Percentiles rank a stretch among this genome's conserved stretches.
These are phyloP conservation scores for Ptilorrhoa leucosticta DNA, from an alignment of 2,113 vertebrate species.

Conservation along the genomic window DNA sequence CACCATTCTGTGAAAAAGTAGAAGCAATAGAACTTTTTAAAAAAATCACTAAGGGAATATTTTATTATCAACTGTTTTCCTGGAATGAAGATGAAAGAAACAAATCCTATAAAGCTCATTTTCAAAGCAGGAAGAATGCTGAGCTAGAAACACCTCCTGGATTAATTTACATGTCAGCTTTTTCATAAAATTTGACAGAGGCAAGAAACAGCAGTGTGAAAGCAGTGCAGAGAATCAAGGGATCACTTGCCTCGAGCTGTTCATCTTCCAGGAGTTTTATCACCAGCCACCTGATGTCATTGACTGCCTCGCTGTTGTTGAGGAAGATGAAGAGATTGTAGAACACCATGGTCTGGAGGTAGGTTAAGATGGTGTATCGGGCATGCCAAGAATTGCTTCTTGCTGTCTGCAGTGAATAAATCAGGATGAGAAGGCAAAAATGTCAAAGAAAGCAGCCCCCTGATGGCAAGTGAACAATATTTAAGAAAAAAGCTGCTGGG, in stretches of 20 bases:
- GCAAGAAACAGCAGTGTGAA: background rate
- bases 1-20: background rate
- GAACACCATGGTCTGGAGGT: constrained; percentile 98
- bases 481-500: background rate
- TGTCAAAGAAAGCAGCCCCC: background rate
- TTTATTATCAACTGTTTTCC: background rate
- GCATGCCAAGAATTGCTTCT: constrained; percentile 96
- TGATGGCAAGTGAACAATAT: background rate
- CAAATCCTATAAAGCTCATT: background rate
- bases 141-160: background rate
- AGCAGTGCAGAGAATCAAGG: background rate
- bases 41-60: background rate
- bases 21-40: background rate
- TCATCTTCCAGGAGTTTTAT: constrained; percentile 90
- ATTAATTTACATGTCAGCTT: background rate
- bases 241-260: constrained; percentile 87
- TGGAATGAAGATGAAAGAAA: background rate
- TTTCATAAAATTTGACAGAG: background rate
- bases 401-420: constrained; percentile 79
- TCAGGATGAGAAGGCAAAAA: background rate
- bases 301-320: constrained; percentile 81
- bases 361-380: constrained; percentile 92
- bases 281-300: constrained; percentile 83
- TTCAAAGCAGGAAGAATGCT: background rate
- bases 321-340: constrained; percentile 98